Percentiles rank a stretch among this genome's conserved stretches.
Evolutionary conservation across 2,797 vertebrate species (phyloP).

Genomic region (Oophaga sylvatica): DNA sequence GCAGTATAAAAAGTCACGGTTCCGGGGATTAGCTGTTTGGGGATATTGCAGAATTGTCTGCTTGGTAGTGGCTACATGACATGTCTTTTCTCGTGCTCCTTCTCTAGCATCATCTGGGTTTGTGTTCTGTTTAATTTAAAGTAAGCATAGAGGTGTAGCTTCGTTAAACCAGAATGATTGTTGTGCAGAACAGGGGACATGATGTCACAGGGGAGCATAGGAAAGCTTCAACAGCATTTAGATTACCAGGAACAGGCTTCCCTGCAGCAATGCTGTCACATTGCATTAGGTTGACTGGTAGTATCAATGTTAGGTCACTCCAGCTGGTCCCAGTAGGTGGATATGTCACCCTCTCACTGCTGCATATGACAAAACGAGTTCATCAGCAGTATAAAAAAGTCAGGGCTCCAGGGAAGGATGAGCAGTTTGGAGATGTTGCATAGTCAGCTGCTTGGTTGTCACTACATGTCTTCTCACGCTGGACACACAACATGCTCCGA

Average conservation of each 20-base stretch:
- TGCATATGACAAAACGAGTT: slow-evolving; percentile 12
- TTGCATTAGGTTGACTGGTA: slow-evolving; percentile 6
- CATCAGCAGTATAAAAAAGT: slow-evolving; percentile 8
- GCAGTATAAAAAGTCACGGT: too few relatives aligned
- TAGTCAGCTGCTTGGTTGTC: background rate
- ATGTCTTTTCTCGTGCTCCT: too few relatives aligned
- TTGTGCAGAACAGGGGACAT: too few relatives aligned
- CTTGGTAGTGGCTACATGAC: too few relatives aligned
- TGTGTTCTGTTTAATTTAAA: background rate
- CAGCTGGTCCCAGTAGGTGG: background rate
- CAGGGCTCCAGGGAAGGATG: slow-evolving; percentile 14
- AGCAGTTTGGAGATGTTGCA: background rate
- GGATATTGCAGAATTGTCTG: too few relatives aligned
- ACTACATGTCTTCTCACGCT: background rate
- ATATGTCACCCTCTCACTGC: slow-evolving; percentile 16
- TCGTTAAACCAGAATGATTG: background rate
- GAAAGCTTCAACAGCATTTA: background rate
- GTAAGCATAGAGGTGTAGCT: background rate
- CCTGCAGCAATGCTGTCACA: slow-evolving; percentile 25
- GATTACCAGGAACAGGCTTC: background rate
- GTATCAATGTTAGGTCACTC: slow-evolving; percentile 20
- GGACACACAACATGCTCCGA: background rate
- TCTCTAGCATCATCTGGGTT: too few relatives aligned
- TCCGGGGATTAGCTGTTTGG: too few relatives aligned
- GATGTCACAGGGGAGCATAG: background rate